Base-by-base conservation (phyloP, 2,113 vertebrate species). In the Colaptes auratus region DNA sequence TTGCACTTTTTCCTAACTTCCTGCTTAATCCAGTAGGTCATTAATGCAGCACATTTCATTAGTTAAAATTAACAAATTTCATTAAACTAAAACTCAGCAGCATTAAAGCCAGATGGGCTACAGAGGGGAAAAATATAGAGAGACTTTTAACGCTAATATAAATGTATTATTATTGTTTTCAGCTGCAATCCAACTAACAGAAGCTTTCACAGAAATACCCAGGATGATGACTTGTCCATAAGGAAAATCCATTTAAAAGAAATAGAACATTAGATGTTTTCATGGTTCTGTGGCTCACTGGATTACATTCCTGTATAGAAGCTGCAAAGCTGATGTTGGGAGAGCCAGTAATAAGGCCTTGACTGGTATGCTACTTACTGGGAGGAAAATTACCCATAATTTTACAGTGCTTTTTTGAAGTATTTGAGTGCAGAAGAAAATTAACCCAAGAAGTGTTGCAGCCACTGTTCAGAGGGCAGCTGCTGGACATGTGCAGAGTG, bases 211-310 rank as follows among this genome's bases (percentile, higher is more conserved):
- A 88, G 76, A 95, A 90, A 84, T 15, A 50, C 35, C 28, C 77
- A 71, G 67, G 35, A 76, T 86, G 35, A 75, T 39, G 88, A 60
- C 70, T 61, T 84, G 33, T 84, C 89, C 82, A 82, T 82, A 78
- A 89, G 71, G 81, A 95, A 96, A 65, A 92, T 93, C 82, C 88
- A 95, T 92, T 96, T 83, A 35, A 92, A 95, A 95, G 33, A 95
- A 95, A 91, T 60, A 82, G 64, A 66, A n/a, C 60, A 81, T 91
- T 30, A 83, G 56, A 58, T 53, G 72, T 67, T 88, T 86, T 73
- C 65, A 60, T 75, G 64, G 46, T 58, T 89, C 67, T 88, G 15
- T 88, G 67, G 42, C 64, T 95, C 4, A 1, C 28, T 88, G 75
- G 76, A 71, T 70, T 92, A 61, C n/a, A 46, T 44, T 60, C 27